These are phyloP conservation scores for Erebia epiphron DNA, from an alignment of 2,888 invertebrate species.

Conservation along the genomic window DNA sequence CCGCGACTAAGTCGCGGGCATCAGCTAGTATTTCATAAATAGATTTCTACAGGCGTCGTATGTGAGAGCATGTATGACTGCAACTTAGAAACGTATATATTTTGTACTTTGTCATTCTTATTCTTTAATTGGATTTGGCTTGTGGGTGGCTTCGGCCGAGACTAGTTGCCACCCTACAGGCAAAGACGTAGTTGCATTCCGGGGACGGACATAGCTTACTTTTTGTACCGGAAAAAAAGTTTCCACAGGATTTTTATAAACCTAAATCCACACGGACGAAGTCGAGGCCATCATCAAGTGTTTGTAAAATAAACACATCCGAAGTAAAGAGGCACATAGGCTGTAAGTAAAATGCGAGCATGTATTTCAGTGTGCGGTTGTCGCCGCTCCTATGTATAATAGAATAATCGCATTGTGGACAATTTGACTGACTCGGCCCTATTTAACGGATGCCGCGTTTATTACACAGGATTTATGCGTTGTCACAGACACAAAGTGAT, in stretches of 20 bases:
- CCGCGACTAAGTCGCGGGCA: too few species aligned
- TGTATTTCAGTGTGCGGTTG: constrained; percentile 51
- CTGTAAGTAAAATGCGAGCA: constrained; percentile 36
- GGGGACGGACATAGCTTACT: too few species aligned
- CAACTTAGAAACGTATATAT: not conserved
- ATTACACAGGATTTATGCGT: constrained; percentile 77
- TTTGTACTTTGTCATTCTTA: not conserved
- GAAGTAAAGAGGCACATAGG: constrained; percentile 28
- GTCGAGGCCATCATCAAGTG: not conserved
- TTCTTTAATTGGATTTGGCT: not conserved
- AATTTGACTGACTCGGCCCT: constrained; percentile 75
- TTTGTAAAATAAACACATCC: constrained; percentile 3
- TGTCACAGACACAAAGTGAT: constrained; percentile 70
- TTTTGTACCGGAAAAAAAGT: not conserved
- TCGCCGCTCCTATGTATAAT: constrained; percentile 61
- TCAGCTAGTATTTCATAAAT: not conserved
- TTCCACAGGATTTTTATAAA: not conserved
- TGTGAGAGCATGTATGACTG: not conserved
- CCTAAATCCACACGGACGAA: not conserved
- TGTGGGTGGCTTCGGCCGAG: too few species aligned
- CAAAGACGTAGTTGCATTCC: too few species aligned
- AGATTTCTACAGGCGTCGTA: not conserved
- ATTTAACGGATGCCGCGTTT: constrained; percentile 75
- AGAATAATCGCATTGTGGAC: constrained; percentile 79
- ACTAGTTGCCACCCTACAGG: too few species aligned